Conservation (phyloP, 2,113 vertebrate genomes). For the Stigmatopora nigra region DNA sequence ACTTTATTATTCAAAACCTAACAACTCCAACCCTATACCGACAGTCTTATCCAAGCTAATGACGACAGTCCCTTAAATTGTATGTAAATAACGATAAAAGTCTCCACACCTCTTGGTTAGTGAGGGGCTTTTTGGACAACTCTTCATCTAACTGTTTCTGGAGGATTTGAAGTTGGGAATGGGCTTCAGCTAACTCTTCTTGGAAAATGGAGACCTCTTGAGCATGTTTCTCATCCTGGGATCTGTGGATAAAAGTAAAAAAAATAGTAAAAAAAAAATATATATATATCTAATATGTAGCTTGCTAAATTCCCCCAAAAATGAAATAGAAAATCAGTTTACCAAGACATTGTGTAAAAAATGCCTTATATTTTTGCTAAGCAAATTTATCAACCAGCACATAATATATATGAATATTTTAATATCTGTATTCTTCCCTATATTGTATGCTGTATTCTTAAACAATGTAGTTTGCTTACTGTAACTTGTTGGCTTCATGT, state of each 20-base stretch:
- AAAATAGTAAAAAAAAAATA: too few species aligned
- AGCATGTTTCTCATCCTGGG: conserved; percentile 75
- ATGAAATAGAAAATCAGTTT: too few species aligned
- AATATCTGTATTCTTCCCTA: not conserved
- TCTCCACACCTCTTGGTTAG: conserved; percentile 81
- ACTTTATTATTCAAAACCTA: not conserved
- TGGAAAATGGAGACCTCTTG: conserved; percentile 84
- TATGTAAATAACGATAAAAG: not conserved
- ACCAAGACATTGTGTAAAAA: too few species aligned
- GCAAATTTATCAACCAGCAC: too few species aligned
- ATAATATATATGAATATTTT: too few species aligned
- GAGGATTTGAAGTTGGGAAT: conserved; percentile 82
- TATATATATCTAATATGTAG: not conserved
- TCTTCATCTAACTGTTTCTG: conserved; percentile 86
- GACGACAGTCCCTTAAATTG: not conserved
- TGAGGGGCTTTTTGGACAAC: conserved; percentile 76
- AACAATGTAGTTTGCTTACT: conserved; percentile 67
- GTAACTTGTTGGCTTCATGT: conserved; percentile 77
- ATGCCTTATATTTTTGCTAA: too few species aligned
- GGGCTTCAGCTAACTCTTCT: conserved; percentile 82
- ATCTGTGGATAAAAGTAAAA: conserved; percentile 64
- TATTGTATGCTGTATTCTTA: not conserved
- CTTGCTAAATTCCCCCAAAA: too few species aligned
- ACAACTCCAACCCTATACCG: not conserved
- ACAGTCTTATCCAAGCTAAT: too few species aligned